Conservation (phyloP, 2,797 vertebrate species). For the Helarctos malayanus region DNA sequence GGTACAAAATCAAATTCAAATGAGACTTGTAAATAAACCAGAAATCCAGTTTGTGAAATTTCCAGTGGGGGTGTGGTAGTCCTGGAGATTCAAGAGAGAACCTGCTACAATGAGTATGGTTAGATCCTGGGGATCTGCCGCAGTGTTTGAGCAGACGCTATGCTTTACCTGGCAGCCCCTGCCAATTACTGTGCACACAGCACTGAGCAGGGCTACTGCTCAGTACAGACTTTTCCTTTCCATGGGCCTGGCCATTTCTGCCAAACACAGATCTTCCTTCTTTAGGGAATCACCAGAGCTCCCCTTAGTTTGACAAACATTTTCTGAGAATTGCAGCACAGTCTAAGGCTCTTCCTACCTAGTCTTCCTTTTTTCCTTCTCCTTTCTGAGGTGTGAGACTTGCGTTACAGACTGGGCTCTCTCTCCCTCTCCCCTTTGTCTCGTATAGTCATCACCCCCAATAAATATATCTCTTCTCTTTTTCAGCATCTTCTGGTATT, state of each 20-base stretch:
- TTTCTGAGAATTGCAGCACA: not conserved
- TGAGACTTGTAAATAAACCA: not conserved
- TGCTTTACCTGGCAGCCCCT: not conserved
- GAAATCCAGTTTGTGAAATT: not conserved
- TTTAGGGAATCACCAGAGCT: not conserved
- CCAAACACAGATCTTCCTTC: not conserved
- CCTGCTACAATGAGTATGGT: not conserved
- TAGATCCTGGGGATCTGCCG: not conserved
- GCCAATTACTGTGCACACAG: not conserved
- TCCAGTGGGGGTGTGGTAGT: not conserved
- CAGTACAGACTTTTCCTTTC: not conserved
- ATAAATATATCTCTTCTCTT: not conserved
- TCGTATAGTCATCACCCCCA: not conserved
- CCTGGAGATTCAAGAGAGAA: not conserved
- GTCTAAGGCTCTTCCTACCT: not conserved
- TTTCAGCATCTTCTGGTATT: not conserved
- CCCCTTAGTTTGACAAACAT: not conserved
- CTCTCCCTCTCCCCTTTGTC: not conserved
- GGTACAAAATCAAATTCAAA: conserved; percentile 3
- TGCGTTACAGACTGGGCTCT: not conserved
- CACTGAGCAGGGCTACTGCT: not conserved
- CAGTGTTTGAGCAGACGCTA: not conserved
- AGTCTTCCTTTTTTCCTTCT: not conserved
- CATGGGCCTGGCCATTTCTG: not conserved
- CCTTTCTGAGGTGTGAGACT: not conserved